These are phyloP conservation scores for Drosophila nigrodunni DNA, from an alignment of 1,140 invertebrate species.

Conservation along the genomic window DNA sequence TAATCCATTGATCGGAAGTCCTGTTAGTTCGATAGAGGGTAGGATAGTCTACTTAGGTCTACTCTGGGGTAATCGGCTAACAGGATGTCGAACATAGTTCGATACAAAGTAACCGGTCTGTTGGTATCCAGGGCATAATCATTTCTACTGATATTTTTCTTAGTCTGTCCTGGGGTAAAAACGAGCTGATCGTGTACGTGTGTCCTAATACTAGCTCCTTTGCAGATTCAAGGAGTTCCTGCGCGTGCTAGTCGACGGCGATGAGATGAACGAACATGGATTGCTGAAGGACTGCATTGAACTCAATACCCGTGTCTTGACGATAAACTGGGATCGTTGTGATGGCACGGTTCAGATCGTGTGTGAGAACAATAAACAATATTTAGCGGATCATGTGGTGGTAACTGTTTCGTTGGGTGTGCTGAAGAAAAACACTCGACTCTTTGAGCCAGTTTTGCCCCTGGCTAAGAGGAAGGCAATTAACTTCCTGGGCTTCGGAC, in stretches of 20 bases:
- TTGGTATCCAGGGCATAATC: too few species aligned
- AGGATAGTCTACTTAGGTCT: too few species aligned
- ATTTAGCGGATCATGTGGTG: conserved; percentile 88
- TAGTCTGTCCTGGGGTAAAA: too few species aligned
- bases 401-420: conserved; percentile 89
- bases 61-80: too few species aligned
- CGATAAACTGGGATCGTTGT: conserved; percentile 80
- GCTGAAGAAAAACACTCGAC: conserved; percentile 86
- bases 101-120: too few species aligned
- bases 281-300: conserved; percentile 33
- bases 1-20: too few species aligned
- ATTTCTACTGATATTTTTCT: too few species aligned
- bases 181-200: too few species aligned
- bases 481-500: conserved; percentile 88
- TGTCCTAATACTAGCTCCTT: neutral
- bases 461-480: conserved; percentile 87
- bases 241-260: conserved; percentile 86
- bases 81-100: too few species aligned
- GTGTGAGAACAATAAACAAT: conserved; percentile 86
- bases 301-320: conserved; percentile 85
- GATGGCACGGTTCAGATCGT: conserved; percentile 74
- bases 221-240: conserved; percentile 74
- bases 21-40: too few species aligned
- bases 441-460: conserved; percentile 88
- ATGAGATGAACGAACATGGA: conserved; percentile 72